Percentiles rank a stretch among this genome's conserved stretches.
Evolutionary conservation across 2,113 vertebrate species (phyloP).

Genomic region (Geothlypis trichas): DNA sequence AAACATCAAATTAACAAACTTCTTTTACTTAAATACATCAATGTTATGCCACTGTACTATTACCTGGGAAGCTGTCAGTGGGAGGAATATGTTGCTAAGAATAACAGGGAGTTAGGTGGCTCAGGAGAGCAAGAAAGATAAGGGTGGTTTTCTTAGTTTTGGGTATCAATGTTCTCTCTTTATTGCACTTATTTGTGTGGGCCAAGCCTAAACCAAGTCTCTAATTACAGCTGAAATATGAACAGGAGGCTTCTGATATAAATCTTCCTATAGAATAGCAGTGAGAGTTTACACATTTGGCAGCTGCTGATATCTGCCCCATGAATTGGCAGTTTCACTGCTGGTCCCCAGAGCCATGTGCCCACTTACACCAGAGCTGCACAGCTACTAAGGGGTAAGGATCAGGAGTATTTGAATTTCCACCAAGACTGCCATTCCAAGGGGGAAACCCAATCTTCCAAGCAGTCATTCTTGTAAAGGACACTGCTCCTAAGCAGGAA

Average conservation of each 20-base stretch:
- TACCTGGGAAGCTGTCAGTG: constrained; percentile 41
- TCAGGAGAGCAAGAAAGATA: neutral
- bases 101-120: neutral
- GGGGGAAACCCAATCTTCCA: neutral
- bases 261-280: neutral
- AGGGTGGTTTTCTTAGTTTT: neutral
- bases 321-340: neutral
- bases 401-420: neutral
- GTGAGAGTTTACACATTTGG: neutral
- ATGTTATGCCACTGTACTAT: neutral
- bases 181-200: neutral
- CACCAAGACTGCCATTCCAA: neutral
- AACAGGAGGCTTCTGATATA: neutral
- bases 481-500: neutral
- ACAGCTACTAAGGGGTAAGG: neutral
- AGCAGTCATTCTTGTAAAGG: neutral
- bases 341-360: neutral
- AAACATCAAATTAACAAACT: neutral
- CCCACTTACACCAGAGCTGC: neutral
- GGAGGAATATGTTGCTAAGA: constrained; percentile 29
- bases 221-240: neutral
- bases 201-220: neutral
- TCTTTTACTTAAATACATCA: neutral
- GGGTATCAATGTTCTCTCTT: neutral
- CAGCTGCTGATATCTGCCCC: neutral